Evolutionary conservation across 30 jellyfish, hydroid and myxozoan species (phyloP), one percentile per base, ranked within the genome.

Genomic region (Aurelia aurita complex sp. Pacific): DNA sequence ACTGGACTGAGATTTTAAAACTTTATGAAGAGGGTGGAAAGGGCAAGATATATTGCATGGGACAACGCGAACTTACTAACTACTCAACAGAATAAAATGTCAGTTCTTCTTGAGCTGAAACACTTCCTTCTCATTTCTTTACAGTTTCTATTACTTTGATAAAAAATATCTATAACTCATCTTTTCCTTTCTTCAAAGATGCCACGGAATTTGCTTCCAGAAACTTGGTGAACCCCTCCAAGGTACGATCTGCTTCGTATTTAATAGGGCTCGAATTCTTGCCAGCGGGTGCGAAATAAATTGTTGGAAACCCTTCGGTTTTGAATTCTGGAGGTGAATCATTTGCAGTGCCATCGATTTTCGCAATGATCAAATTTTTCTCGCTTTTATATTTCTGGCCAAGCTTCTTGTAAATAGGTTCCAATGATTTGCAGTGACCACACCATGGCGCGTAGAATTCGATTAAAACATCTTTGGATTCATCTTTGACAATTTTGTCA

Each of bases 361-460:
- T 96, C 10, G 98, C 99, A 69, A 96, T 89, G 64, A 96, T 97
- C 17, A 96, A 79, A 68, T 91, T 80, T 77, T 87, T 86, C 51
- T 91, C 99, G 34, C 80, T 69, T 75, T 96, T 89, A 94, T 78
- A 91, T 68, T 95, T 95, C 89, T 88, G 89, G 57, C 98, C 99
- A 12, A 96, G 91, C 77, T 96, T 79, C 35, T 84, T 87, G 88
- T 88, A 88, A 69, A 81, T 88, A 10, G 97, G 97, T 54, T 85
- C 99, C 91, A 96, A 52, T 12, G 86, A 71, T 81, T 96, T 96
- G 96, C 99, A 96, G 76, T 96, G 99, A n/a, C 98, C 98, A 78
- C 99, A 96, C 99, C 99, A 96, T 17, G 99, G 99, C 2, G 99
- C 99, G 67, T 96, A 96, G 73, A 96, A 85, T 83, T 96, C 98